A percentile compares a stretch with the other conserved stretches of the same genome.
These are phyloP conservation scores for Oxyruncus cristatus DNA, from an alignment of 2,113 vertebrate genomes.

Conservation along the genomic window DNA sequence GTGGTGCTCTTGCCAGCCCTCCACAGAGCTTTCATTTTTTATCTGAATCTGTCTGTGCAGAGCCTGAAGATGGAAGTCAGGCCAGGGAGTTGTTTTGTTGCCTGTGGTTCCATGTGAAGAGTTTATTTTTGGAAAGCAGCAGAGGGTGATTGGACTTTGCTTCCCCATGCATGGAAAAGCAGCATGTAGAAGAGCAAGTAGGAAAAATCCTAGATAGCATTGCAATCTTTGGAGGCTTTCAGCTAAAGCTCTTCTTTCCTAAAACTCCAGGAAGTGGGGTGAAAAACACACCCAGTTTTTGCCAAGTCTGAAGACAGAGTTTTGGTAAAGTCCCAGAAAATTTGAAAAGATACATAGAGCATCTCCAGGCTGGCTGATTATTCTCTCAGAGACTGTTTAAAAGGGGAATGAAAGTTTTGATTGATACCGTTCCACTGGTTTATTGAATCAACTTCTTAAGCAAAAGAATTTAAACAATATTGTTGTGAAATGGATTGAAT, in stretches of 20 bases:
- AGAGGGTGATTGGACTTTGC: not conserved
- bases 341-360: not conserved
- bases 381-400: not conserved
- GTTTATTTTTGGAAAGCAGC: not conserved
- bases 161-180: not conserved
- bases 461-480: not conserved
- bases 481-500: not conserved
- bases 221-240: not conserved
- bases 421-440: not conserved
- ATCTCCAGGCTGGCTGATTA: not conserved
- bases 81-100: not conserved
- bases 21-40: not conserved
- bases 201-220: not conserved
- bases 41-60: not conserved
- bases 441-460: not conserved
- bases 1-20: not conserved
- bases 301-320: not conserved
- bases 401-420: not conserved
- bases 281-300: not conserved
- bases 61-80: not conserved
- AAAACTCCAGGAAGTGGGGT: not conserved
- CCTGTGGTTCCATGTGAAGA: not conserved
- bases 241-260: not conserved
- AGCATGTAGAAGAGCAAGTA: not conserved
- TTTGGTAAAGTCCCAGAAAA: not conserved